Evolutionary conservation across 2,888 invertebrate genomes (phyloP).

Genomic region (Gerris lacustris): DNA sequence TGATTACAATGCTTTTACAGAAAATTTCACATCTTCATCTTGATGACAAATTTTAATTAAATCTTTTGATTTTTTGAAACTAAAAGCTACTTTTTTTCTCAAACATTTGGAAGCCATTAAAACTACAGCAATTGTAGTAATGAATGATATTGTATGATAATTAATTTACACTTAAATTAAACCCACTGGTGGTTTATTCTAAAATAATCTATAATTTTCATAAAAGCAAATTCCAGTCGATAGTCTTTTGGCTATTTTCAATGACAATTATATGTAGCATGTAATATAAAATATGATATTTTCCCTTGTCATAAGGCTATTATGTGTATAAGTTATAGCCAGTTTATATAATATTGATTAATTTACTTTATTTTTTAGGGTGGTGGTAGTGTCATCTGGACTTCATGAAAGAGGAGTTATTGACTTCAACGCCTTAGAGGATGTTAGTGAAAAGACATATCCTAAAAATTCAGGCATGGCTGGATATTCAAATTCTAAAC

Average conservation of each 20-base stretch:
- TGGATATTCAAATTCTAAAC: conserved; percentile 62
- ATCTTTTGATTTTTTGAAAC: not conserved
- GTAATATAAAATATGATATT: too few relatives aligned
- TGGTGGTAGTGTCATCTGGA: conserved; percentile 59
- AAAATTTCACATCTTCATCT: not conserved
- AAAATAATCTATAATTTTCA: too few relatives aligned
- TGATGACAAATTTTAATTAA: not conserved
- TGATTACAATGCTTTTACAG: too few relatives aligned
- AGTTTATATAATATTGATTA: too few relatives aligned
- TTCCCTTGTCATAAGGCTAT: too few relatives aligned
- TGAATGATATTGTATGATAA: not conserved
- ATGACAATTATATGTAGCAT: too few relatives aligned
- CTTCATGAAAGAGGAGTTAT: conserved; percentile 57
- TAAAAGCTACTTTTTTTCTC: conserved; percentile 1
- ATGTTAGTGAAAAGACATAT: conserved; percentile 40
- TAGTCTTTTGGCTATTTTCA: too few relatives aligned
- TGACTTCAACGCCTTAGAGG: conserved; percentile 39
- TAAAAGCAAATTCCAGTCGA: too few relatives aligned
- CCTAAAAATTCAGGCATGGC: conserved; percentile 41
- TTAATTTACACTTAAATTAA: not conserved
- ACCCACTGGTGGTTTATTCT: too few relatives aligned
- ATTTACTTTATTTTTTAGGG: conserved; percentile 38
- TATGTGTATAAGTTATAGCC: too few relatives aligned
- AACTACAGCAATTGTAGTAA: not conserved
- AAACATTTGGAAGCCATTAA: too few relatives aligned